Conservation (phyloP, 2,888 invertebrate genomes). For the Heteromyza rotundicornis region DNA sequence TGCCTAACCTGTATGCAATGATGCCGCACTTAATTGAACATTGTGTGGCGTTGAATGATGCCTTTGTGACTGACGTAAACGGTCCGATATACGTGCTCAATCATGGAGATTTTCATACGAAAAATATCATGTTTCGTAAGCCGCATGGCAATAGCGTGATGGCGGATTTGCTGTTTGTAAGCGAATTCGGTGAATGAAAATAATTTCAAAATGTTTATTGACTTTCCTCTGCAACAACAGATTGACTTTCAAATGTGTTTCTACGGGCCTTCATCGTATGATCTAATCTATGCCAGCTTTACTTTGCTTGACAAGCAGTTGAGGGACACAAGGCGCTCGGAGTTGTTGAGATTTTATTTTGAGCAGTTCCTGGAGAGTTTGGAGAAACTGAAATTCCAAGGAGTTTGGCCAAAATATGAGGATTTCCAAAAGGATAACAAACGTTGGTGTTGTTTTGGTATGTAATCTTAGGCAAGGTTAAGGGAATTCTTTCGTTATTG, state of each 20-base stretch:
- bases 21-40: slow-evolving; percentile 14
- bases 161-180: slow-evolving; percentile 15
- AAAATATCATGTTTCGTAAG: slow-evolving; percentile 19
- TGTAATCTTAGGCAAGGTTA: not conserved
- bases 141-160: not conserved
- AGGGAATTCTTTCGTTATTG: not conserved
- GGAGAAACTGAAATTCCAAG: not conserved
- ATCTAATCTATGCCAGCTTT: slow-evolving; percentile 8
- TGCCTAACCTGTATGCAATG: slow-evolving; percentile 13
- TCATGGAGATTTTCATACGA: slow-evolving; percentile 18
- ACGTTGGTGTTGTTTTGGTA: slow-evolving; percentile 14
- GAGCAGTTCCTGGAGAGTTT: slow-evolving; percentile 9
- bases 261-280: slow-evolving; percentile 10
- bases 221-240: not conserved
- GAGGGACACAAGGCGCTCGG: slow-evolving; percentile 7
- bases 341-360: slow-evolving; percentile 15
- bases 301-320: slow-evolving; percentile 2
- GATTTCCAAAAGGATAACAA: slow-evolving; percentile 10
- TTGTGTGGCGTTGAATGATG: slow-evolving; percentile 17
- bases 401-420: not conserved
- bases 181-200: not conserved
- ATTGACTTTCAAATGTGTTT: slow-evolving; percentile 15
- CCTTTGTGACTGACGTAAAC: not conserved
- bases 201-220: not conserved
- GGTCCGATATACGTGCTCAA: slow-evolving; percentile 24